Base-by-base conservation (phyloP, 2,797 vertebrate species). In the Eremophila alpestris region DNA sequence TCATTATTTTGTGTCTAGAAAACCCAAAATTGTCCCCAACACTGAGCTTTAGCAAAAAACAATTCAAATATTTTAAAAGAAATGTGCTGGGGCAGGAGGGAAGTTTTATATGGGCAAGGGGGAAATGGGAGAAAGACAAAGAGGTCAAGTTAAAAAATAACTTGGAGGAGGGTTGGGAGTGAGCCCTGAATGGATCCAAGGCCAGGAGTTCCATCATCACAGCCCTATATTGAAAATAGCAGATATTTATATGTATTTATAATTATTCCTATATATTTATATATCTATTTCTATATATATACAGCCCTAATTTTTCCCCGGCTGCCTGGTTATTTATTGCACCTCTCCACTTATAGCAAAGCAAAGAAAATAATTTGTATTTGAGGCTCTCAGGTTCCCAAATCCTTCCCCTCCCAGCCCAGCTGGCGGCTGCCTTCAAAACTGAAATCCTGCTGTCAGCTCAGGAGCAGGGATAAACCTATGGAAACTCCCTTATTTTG, bases 351-450 rank as follows among this genome's bases (percentile, higher is more conserved):
- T 88, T 86, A 56, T 17, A 83, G 85, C 23, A 83, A 85, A 70
- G 52, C 81, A 93, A 88, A 91, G 7, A 52, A 62, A 89, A 49
- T 60, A 2, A 63, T 59, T 65, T 8, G 24, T 48, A 7, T 58
- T 79, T 77, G 55, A 55, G 46, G 3, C n/a, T 90, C 83, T 92
- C 69, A 68, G 16, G 62, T 90, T 93, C 48, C 81, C 49, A 48
- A 65, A 91, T 16, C 46, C 64, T 55, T 13, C 43, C 29, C 56
- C 29, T n/a, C n/a, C 71, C 79, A 67, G 10, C n/a, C 36, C 95
- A 95, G 86, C 83, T 95, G 83, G 73, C 26, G 27, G 38, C n/a
- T 48, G 34, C 20, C 83, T 86, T 93, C 80, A 93, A 65, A 60
- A 16, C 56, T 7, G 3, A 60, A 74, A 83, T 26, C 45, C 73